These are phyloP conservation scores for Tigriopus japonicus DNA, from an alignment of 1,140 invertebrate genomes.

Conservation along the genomic window DNA sequence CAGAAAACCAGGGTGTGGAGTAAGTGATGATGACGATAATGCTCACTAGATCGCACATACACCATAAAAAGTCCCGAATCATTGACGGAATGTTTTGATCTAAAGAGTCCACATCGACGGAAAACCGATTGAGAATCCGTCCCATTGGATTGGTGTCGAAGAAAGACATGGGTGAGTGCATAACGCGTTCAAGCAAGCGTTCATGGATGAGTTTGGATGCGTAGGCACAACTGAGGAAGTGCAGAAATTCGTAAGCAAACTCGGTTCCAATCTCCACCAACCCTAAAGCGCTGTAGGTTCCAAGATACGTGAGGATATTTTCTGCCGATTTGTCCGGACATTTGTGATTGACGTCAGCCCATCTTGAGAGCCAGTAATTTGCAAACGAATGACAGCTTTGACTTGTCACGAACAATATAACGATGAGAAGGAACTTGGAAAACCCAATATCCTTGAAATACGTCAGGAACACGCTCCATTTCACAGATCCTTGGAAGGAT, in stretches of 20 bases:
- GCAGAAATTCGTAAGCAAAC: background rate
- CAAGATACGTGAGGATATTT: background rate
- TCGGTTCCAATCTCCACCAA: background rate
- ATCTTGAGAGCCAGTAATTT: background rate
- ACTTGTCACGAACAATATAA: background rate
- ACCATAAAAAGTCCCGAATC: conserved; percentile 1
- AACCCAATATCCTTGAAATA: background rate
- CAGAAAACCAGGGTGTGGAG: background rate
- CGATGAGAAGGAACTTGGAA: background rate
- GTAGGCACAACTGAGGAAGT: conserved; percentile 16
- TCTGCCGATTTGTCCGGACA: background rate
- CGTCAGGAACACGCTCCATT: background rate
- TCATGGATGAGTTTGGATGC: conserved; percentile 20
- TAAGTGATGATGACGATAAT: conserved; percentile 3
- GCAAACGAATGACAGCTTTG: background rate
- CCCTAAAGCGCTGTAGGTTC: background rate
- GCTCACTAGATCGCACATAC: background rate
- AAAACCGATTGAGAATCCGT: conserved; percentile 30
- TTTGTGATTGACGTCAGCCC: background rate
- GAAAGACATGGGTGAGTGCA: conserved; percentile 46
- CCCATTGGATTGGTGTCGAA: conserved; percentile 58
- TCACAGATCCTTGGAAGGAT: background rate
- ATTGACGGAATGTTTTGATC: conserved; percentile 42
- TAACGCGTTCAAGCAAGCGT: conserved; percentile 26
- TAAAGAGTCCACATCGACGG: conserved; percentile 29